Conservation (phyloP, 1,140 invertebrate species). For the Leptestheria dahalacensis region DNA sequence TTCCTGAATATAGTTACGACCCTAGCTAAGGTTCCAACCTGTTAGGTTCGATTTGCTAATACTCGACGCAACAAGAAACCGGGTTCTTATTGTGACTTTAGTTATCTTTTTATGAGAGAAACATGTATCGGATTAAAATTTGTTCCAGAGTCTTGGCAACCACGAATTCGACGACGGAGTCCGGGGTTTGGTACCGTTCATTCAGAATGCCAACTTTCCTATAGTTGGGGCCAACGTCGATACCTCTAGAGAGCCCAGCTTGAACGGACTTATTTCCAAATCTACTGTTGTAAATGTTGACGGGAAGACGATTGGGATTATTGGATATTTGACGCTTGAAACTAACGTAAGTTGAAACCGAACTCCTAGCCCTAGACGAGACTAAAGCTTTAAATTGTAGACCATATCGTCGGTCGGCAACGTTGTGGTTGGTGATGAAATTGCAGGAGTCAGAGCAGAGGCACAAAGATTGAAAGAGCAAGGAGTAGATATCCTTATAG, state of each 20-base stretch:
- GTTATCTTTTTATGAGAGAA: neutral
- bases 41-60: no score
- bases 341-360: slow-evolving; percentile 39
- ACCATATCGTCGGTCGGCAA: slow-evolving; percentile 40
- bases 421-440: slow-evolving; percentile 57
- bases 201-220: slow-evolving; percentile 51
- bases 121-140: neutral
- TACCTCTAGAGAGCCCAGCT: slow-evolving; percentile 41
- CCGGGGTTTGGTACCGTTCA: slow-evolving; percentile 54
- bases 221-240: slow-evolving; percentile 64
- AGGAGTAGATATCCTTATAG: slow-evolving; percentile 69
- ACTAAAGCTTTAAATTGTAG: slow-evolving; percentile 25
- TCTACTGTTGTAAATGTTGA: slow-evolving; percentile 47
- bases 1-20: neutral
- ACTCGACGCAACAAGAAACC: neutral
- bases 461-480: slow-evolving; percentile 41
- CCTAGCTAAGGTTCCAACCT: no score
- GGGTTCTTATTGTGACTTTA: neutral
- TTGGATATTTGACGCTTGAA: slow-evolving; percentile 76
- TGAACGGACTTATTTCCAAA: slow-evolving; percentile 38
- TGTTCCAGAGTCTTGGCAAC: slow-evolving; percentile 70
- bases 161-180: slow-evolving; percentile 84
- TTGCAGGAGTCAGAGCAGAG: slow-evolving; percentile 49
- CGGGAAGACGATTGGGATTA: slow-evolving; percentile 55
- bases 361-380: neutral